Conservation (phyloP, 2,113 vertebrate species). For the Myotis yumanensis region DNA sequence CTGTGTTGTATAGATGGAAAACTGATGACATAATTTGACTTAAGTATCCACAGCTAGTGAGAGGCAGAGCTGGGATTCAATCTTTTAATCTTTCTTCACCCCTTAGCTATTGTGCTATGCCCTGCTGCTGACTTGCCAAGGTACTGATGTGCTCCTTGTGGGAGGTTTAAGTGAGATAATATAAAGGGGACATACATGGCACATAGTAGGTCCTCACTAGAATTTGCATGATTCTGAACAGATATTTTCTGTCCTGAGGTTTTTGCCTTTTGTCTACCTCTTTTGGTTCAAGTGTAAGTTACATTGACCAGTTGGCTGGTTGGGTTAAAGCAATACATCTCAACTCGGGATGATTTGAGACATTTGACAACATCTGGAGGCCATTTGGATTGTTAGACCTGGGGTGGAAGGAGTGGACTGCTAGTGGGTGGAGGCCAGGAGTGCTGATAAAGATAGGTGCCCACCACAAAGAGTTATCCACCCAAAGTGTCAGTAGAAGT, state of each 20-base stretch:
- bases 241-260: background rate
- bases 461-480: too few species aligned
- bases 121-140: background rate
- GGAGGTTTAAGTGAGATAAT: background rate
- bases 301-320: background rate
- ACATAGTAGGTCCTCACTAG: background rate
- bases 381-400: background rate
- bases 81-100: background rate
- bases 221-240: background rate
- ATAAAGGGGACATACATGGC: background rate
- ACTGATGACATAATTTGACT: background rate
- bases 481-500: background rate
- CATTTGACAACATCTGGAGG: background rate
- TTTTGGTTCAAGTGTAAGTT: background rate
- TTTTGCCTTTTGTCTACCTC: background rate
- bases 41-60: background rate
- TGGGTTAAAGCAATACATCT: background rate
- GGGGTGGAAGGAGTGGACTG: background rate
- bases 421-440: background rate
- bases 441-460: background rate
- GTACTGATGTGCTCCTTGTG: background rate
- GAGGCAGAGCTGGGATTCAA: background rate
- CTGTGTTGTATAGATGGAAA: background rate
- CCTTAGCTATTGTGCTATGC: background rate
- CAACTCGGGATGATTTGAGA: background rate